These are phyloP conservation scores for Tyto alba DNA, from an alignment of 2,113 vertebrate genomes.

Conservation along the genomic window DNA sequence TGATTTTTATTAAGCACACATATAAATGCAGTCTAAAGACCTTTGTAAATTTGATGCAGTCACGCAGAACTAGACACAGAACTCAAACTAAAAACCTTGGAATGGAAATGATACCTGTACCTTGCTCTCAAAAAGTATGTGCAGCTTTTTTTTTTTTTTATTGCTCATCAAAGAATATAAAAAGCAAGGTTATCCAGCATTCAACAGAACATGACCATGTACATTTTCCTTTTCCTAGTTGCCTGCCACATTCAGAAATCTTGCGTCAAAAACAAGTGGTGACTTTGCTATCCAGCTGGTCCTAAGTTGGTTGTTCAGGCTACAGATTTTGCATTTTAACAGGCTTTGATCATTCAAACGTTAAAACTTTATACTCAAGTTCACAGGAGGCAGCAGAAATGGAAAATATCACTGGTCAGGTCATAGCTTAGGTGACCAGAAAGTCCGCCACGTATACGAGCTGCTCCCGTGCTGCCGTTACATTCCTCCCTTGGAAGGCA, in stretches of 20 bases:
- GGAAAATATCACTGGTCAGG: not conserved
- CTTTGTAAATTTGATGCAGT: not conserved
- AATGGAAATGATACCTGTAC: not conserved
- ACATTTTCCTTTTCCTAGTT: not conserved
- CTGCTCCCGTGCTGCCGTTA: not conserved
- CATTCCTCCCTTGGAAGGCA: not conserved
- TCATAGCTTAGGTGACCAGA: not conserved
- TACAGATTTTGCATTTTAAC: not conserved
- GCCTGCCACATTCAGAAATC: not conserved
- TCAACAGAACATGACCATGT: not conserved
- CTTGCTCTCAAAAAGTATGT: not conserved
- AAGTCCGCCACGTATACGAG: not conserved
- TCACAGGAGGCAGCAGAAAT: not conserved
- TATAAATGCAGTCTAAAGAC: not conserved
- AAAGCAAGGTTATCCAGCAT: not conserved
- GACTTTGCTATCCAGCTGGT: not conserved
- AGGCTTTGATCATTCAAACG: not conserved
- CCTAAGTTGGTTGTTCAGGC: not conserved
- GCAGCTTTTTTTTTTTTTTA: not conserved
- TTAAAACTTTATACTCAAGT: not conserved
- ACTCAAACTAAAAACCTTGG: not conserved
- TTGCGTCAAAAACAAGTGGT: not conserved
- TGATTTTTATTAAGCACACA: not conserved
- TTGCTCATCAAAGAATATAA: not conserved
- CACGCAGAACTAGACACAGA: not conserved